Conservation (phyloP, 1,140 invertebrate genomes). For the Psix sp. region DNA sequence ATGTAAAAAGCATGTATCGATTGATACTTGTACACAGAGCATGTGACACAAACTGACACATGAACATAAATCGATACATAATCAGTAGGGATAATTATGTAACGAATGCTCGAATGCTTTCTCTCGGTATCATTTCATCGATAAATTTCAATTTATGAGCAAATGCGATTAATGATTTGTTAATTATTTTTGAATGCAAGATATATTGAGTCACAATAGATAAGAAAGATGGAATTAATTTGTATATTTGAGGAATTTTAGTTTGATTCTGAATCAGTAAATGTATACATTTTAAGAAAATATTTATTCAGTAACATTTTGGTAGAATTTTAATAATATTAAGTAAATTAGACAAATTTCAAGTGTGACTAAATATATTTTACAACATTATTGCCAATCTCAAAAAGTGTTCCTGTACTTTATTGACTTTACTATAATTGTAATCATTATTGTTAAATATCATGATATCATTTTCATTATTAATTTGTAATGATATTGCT, state of each 20-base stretch:
- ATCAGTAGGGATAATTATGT: slow-evolving; percentile 42
- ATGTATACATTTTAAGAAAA: too few relatives aligned
- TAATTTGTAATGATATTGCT: slow-evolving; percentile 49
- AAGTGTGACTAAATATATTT: slow-evolving; percentile 25
- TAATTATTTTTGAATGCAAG: slow-evolving; percentile 23
- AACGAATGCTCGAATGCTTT: slow-evolving; percentile 46
- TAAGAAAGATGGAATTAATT: too few relatives aligned
- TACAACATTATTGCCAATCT: slow-evolving; percentile 65
- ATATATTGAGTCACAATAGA: slow-evolving; percentile 22
- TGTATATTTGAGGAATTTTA: too few relatives aligned
- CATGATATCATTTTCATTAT: slow-evolving; percentile 37
- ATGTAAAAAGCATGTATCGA: slow-evolving; percentile 47
- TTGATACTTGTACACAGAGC: slow-evolving; percentile 38
- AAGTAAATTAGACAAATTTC: too few relatives aligned
- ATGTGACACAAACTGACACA: slow-evolving; percentile 7
- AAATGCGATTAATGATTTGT: slow-evolving; percentile 23
- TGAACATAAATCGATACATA: slow-evolving; percentile 10
- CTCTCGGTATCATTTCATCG: slow-evolving; percentile 42
- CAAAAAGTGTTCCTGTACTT: slow-evolving; percentile 76
- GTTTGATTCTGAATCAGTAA: too few relatives aligned
- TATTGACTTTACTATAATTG: slow-evolving; percentile 71
- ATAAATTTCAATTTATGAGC: slow-evolving; percentile 28
- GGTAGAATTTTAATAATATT: too few relatives aligned
- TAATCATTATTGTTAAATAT: slow-evolving; percentile 67
- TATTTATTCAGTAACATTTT: too few relatives aligned